Evolutionary conservation across 2,797 vertebrate species (phyloP).

Genomic region (Girardinus metallicus): DNA sequence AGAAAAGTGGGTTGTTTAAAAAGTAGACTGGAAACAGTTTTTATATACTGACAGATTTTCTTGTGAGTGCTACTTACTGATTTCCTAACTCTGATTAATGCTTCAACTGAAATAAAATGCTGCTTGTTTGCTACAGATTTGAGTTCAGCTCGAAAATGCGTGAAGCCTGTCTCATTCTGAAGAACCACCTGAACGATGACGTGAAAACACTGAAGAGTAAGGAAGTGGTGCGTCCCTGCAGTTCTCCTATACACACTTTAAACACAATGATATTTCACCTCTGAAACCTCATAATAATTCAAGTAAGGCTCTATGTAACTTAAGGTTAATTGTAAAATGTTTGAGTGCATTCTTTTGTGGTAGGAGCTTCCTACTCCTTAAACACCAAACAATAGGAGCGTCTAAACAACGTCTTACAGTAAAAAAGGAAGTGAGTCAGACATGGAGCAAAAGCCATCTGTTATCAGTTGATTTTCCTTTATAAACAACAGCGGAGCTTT

Average conservation of each 20-base stretch:
- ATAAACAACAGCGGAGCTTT: neutral
- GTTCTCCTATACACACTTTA: conserved; percentile 24
- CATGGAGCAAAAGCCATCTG: neutral
- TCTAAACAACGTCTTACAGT: neutral
- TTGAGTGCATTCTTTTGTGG: neutral
- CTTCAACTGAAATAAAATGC: neutral
- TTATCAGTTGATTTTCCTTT: neutral
- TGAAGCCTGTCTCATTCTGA: conserved; percentile 91
- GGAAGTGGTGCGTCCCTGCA: conserved; percentile 85
- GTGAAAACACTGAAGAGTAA: conserved; percentile 82
- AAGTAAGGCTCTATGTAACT: neutral
- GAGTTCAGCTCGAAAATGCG: conserved; percentile 91
- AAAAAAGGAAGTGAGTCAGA: neutral
- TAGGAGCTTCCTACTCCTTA: neutral
- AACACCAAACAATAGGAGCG: neutral
- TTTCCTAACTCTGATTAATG: neutral
- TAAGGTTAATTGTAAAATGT: neutral
- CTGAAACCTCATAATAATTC: neutral
- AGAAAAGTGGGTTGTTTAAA: conserved; percentile 85
- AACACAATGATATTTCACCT: neutral
- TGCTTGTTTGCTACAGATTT: conserved; percentile 79
- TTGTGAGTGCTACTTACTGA: neutral
- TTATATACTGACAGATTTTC: neutral
- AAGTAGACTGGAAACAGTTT: neutral
- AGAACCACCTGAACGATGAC: conserved; percentile 86